These are phyloP conservation scores for Mustela erminea DNA, from an alignment of 2,797 vertebrate genomes.

Conservation along the genomic window DNA sequence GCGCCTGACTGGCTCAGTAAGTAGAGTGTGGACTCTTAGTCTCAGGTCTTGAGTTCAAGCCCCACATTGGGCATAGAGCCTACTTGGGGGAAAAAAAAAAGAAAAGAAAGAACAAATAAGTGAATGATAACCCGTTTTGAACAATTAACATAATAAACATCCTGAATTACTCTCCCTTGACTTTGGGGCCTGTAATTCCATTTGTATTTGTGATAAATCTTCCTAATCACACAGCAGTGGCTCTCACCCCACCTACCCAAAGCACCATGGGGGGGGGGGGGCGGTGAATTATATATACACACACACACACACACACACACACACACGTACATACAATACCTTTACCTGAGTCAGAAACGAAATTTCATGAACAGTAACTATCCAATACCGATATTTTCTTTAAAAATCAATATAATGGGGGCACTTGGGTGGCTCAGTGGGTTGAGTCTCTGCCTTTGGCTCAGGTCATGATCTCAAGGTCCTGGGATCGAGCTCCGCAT, in stretches of 20 bases:
- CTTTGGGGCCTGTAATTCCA: background rate
- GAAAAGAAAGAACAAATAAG: background rate
- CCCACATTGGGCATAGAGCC: background rate
- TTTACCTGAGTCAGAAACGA: background rate
- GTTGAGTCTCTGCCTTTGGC: too few relatives aligned
- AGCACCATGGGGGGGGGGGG: background rate
- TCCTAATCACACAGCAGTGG: background rate
- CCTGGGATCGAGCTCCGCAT: too few relatives aligned
- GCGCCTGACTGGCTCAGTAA: background rate
- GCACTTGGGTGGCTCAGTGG: too few relatives aligned
- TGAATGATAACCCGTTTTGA: background rate
- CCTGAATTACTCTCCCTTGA: background rate
- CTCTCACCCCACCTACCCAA: background rate
- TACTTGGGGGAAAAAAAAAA: background rate
- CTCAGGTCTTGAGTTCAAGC: background rate
- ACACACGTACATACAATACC: background rate
- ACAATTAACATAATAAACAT: background rate
- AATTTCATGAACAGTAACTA: background rate
- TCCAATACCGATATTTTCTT: background rate
- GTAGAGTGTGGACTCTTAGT: background rate
- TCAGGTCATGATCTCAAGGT: too few relatives aligned
- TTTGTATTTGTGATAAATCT: background rate
- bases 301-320: too few relatives aligned
- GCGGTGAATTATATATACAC: background rate
- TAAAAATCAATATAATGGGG: background rate